Evolutionary conservation across 2,888 invertebrate species (phyloP), one percentile per base, ranked within the genome.

Genomic region (Trichopria drosophilae): DNA sequence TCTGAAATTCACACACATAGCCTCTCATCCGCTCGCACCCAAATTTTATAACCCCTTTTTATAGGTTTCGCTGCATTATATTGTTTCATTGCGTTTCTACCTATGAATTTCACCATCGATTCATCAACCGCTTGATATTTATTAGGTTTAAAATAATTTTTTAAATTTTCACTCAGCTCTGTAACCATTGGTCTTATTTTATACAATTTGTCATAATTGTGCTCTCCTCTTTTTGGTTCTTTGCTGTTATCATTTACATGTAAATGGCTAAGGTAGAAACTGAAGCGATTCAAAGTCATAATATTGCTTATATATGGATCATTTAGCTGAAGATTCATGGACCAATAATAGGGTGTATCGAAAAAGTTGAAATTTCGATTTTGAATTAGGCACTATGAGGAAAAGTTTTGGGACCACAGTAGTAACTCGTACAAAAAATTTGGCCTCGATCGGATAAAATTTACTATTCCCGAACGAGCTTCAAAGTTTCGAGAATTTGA

Each of bases 241-340:
- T 44, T 44, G 10, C 9, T 4, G 20, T 44, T 44, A 35, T 44
- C 44, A 44, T 44, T 44, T 26, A 44, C 22, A 35, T 44, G 26
- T 18, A 44, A 44, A 44, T 44, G 24, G 26, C 15, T 35, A 24
- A 35, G 13, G 18, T 35, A 28, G 19, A 44, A 44, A 26, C 35
- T 35, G 29, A 44, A 44, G 6, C 44, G 34, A 44, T 44, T 44
- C 18, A 44, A 13, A 28, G 35, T 13, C 44, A 44, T 44, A 22
- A 35, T 24, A 26, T 24, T 23, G 36, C 44, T 43, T 23, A 55
- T 51, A 39, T 49, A 49, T 31, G 32, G 29, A 50, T 59, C 56
- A 28, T 54, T 36, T n/a, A 59, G 19, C 31, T 53, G 52, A 12
- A 28, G 31, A 37, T 56, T 52, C 9, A 10, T 41, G 7, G 53